A percentile compares a stretch with the other conserved stretches of the same genome.
Evolutionary conservation across 2,113 vertebrate species (phyloP).

Genomic region (Mohoua ochrocephala): DNA sequence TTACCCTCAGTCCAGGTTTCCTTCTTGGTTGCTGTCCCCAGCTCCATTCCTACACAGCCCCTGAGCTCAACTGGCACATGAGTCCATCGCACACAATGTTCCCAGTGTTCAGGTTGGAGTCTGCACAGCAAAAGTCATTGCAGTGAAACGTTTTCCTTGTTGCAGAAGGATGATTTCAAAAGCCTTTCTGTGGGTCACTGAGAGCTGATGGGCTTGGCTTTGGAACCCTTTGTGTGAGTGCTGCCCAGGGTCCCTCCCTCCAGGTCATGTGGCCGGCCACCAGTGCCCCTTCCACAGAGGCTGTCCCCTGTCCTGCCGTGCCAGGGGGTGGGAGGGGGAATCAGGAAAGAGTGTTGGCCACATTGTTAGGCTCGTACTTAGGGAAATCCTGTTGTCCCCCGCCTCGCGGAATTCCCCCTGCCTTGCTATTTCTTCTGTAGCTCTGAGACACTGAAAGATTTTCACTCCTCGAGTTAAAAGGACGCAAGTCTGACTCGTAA

Average conservation of each 20-base stretch:
- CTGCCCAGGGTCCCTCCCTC: not conserved
- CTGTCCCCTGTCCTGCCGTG: rapidly evolving
- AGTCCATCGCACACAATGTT: not conserved
- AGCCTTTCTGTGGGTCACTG: not conserved
- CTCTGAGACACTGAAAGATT: not conserved
- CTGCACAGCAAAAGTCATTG: not conserved
- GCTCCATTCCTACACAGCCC: not conserved
- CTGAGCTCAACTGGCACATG: rapidly evolving
- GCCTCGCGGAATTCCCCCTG: not conserved
- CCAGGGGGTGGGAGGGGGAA: not conserved
- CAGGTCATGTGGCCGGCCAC: not conserved
- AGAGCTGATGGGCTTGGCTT: not conserved
- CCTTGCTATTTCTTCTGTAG: not conserved
- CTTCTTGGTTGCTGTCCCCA: not conserved
- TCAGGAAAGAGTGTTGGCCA: rapidly evolving
- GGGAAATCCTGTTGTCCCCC: conserved; percentile 37
- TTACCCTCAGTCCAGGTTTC: not conserved
- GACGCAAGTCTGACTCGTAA: not conserved
- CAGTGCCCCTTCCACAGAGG: not conserved
- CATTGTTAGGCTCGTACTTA: not conserved
- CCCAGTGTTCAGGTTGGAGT: not conserved
- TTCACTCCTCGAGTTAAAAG: not conserved
- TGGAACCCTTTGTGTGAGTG: not conserved
- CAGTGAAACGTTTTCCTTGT: not conserved
- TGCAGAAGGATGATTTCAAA: not conserved